phyloP scores from a whole-genome alignment of 2,888 invertebrate genomes.

The Dione vanillae region DNA sequence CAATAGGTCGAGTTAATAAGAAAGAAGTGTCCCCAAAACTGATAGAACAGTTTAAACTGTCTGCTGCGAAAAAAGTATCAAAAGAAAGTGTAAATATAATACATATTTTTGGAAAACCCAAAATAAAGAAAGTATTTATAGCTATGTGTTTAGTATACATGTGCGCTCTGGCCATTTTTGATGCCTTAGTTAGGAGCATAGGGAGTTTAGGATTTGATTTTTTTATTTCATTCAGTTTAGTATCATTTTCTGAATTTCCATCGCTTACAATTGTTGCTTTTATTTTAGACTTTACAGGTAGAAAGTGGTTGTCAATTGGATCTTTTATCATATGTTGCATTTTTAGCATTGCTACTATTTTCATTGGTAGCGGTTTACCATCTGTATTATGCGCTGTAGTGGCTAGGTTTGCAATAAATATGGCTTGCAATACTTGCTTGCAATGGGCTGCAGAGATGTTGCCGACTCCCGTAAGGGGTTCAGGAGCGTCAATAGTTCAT shows the following conservation, averaged over 20 bases:
- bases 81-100: conserved; percentile 36
- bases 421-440: conserved; percentile 58
- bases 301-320: conserved; percentile 59
- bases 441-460: conserved; percentile 71
- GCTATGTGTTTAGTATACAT: conserved; percentile 61
- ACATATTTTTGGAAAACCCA: conserved; percentile 56
- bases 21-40: conserved; percentile 57
- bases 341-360: conserved; percentile 61
- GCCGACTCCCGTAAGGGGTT: conserved; percentile 68
- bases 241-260: conserved; percentile 70
- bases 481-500: conserved; percentile 64
- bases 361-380: conserved; percentile 57
- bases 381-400: conserved; percentile 66
- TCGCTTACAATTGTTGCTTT: conserved; percentile 64
- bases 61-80: conserved; percentile 41
- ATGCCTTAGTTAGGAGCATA: conserved; percentile 64
- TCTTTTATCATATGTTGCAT: conserved; percentile 53
- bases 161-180: conserved; percentile 62
- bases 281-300: conserved; percentile 63
- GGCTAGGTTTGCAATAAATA: conserved; percentile 67
- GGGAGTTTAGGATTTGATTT: conserved; percentile 65
- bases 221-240: conserved; percentile 67
- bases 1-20: conserved; percentile 61
- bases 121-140: conserved; percentile 60
- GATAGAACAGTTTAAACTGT: conserved; percentile 60